Percentiles rank a stretch among this genome's conserved stretches.
phyloP scores from a whole-genome alignment of 2,797 vertebrate species.

The Hyperoplus immaculatus region DNA sequence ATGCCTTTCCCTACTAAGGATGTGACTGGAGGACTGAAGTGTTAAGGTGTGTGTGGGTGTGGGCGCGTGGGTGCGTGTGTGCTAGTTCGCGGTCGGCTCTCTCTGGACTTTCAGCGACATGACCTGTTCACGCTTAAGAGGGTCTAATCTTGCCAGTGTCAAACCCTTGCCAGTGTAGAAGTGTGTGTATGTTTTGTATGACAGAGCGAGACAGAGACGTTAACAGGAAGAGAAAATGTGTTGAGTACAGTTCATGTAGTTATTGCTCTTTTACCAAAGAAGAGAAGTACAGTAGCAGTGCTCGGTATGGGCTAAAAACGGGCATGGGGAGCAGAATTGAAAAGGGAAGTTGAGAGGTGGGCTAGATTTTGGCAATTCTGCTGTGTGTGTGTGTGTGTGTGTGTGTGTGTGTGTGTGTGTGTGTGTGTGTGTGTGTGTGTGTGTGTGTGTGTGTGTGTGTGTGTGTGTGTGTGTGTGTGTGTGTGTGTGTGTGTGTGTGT shows the following conservation, averaged over 20 bases:
- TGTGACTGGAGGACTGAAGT: constrained; percentile 55
- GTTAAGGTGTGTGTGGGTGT: constrained; percentile 38
- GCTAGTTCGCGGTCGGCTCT: constrained; percentile 37
- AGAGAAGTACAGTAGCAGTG: neutral
- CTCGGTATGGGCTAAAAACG: neutral
- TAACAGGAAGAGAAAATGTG: constrained; percentile 4
- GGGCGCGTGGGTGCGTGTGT: neutral
- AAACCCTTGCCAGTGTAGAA: constrained; percentile 31
- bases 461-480: neutral
- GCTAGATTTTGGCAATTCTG: constrained; percentile 37
- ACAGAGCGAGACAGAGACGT: constrained; percentile 20
- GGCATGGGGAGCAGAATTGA: neutral
- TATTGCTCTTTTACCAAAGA: constrained; percentile 6
- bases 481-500: neutral
- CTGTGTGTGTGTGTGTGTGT: neutral
- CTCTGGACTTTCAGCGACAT: constrained; percentile 52
- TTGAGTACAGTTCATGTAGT: constrained; percentile 7
- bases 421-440: neutral
- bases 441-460: neutral
- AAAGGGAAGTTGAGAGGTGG: constrained; percentile 2
- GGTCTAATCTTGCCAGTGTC: constrained; percentile 55
- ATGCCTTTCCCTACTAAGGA: constrained; percentile 61
- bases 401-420: neutral
- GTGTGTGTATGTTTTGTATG: constrained; percentile 21
- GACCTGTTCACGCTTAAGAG: constrained; percentile 52